A percentile compares a stretch with the other conserved stretches of the same genome.
phyloP scores from a whole-genome alignment of 2,113 vertebrate species.

The Etheostoma spectabile region DNA sequence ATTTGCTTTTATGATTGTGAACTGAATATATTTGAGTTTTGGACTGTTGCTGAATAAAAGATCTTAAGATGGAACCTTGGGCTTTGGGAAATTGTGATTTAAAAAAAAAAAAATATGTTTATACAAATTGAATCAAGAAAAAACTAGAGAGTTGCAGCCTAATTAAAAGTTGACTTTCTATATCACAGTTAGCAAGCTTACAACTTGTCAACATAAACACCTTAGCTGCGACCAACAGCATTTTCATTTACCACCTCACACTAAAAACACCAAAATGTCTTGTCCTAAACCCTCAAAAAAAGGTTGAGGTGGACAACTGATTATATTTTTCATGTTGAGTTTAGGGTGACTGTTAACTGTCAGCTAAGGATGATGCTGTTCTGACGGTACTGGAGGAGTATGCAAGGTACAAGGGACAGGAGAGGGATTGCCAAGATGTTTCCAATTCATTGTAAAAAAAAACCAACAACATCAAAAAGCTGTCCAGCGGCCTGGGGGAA shows the following conservation, averaged over 20 bases:
- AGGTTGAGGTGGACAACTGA: background rate
- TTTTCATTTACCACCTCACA: background rate
- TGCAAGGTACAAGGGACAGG: background rate
- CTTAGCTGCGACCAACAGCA: background rate
- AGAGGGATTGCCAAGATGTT: background rate
- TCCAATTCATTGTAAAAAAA: background rate
- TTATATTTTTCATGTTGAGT: background rate
- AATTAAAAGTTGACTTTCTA: background rate
- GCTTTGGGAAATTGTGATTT: background rate
- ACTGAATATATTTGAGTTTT: background rate
- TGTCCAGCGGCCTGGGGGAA: too few relatives aligned
- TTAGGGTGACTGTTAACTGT: background rate
- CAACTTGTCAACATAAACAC: background rate
- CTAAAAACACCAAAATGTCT: background rate
- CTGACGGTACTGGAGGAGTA: background rate
- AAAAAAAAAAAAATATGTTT: too few relatives aligned
- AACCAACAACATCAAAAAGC: too few relatives aligned
- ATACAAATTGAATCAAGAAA: too few relatives aligned
- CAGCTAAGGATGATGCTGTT: background rate
- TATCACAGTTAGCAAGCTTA: background rate
- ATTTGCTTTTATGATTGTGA: background rate
- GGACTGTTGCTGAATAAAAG: background rate
- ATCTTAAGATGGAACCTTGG: background rate
- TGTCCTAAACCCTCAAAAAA: too few relatives aligned
- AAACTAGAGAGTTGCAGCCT: too few relatives aligned